These are phyloP conservation scores for Cervus canadensis DNA, from an alignment of 2,113 vertebrate genomes.

Conservation along the genomic window DNA sequence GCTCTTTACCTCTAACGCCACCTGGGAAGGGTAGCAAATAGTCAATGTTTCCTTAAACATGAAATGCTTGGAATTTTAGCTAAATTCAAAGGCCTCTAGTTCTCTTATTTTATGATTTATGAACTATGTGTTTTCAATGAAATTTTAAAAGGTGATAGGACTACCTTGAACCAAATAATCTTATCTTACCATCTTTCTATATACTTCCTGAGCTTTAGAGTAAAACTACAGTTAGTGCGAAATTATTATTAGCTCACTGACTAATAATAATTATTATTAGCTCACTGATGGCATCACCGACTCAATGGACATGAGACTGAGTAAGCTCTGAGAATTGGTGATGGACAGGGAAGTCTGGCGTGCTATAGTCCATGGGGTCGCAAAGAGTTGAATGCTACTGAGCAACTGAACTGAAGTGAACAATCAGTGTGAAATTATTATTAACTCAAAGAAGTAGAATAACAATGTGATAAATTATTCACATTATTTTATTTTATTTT, in stretches of 20 bases:
- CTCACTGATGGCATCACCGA: not conserved
- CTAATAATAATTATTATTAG: not conserved
- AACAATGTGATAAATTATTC: not conserved
- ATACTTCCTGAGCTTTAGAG: not conserved
- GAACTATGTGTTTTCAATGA: not conserved
- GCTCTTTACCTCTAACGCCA: not conserved
- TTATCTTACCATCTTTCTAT: not conserved
- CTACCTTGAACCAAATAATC: not conserved
- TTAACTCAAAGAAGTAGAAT: not conserved
- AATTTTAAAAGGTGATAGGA: not conserved
- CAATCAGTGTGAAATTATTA: not conserved
- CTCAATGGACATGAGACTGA: not conserved
- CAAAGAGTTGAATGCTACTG: rapidly evolving
- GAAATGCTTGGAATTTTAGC: not conserved
- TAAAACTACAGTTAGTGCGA: not conserved
- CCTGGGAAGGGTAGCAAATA: not conserved
- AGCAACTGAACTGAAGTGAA: not conserved
- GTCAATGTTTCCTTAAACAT: not conserved
- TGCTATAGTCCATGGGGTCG: not conserved
- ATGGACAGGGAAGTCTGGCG: not conserved
- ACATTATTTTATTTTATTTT: not conserved
- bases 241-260: not conserved
- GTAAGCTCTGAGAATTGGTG: not conserved
- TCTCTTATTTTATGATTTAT: not conserved
- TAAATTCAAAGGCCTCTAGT: not conserved